Base-by-base conservation (phyloP, 2,888 invertebrate species). In the Dione juno region DNA sequence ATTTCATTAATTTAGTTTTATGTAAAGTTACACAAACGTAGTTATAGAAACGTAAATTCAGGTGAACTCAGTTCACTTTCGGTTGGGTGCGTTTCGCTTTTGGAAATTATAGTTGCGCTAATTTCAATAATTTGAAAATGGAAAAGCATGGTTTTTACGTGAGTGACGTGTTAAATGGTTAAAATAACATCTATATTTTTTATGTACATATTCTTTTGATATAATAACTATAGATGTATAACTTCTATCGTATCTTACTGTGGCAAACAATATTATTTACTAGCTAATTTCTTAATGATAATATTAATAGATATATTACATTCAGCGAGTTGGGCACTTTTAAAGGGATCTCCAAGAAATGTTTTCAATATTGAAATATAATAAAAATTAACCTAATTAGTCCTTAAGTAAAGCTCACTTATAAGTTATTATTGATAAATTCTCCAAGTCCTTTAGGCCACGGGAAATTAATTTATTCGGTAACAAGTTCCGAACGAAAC, bases 381-480 rank as follows among this genome's bases (percentile, higher is more conserved):
- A 57, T 1, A 57, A 57, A 57, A 37, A 6, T 11, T 2, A 16
- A 37, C 37, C 37, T 37, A 57, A 57, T 57, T 37, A 54, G 28
- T 53, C n/a, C 28, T 21, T 43, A 41, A 59, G 41, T 43, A 41
- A 59, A 65, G 37, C 10, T 19, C 21, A n/a, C 48, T 45, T 67
- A 57, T 37, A 67, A 35, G 35, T n/a, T 66, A 8, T 35, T 67
- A 48, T 67, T 58, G 40, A 59, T 13, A 40, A 48, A 50, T 40
- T 41, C 28, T 67, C 43, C 11, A 21, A 57, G 35, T 43, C 28
- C 19, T 58, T 63, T 35, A 37, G 57, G 21, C 65, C 14, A 14
- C 45, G n/a, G 45, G 16, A 58, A 48, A 57, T 58, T 66, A 66
- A 67, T 61, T 61, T 66, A 66, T 67, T 67, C 59, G 48, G 58